Conservation (phyloP, 2,888 invertebrate genomes). For the Neoitamus cyanurus region DNA sequence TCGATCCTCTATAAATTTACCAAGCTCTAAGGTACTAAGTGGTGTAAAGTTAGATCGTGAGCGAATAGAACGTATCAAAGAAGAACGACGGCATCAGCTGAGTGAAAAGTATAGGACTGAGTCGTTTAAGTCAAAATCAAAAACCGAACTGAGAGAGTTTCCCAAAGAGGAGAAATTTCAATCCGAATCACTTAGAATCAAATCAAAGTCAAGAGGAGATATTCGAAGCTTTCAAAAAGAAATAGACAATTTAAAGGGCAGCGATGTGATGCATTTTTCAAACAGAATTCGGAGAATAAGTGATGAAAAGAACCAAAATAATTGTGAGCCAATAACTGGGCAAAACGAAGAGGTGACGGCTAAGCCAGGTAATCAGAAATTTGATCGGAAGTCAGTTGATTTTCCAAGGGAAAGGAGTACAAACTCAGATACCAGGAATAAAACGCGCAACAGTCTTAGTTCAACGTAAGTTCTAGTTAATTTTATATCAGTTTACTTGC, state of each 20-base stretch:
- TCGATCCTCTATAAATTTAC: slow-evolving; percentile 57
- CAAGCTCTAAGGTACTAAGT: slow-evolving; percentile 66
- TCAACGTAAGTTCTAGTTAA: slow-evolving; percentile 58
- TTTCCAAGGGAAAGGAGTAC: slow-evolving; percentile 56
- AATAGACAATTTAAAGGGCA: slow-evolving; percentile 59
- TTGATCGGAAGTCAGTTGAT: slow-evolving; percentile 60
- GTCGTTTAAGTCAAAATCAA: slow-evolving; percentile 73
- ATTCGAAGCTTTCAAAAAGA: slow-evolving; percentile 59
- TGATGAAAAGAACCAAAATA: slow-evolving; percentile 67
- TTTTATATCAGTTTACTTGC: too few species aligned
- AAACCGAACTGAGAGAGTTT: slow-evolving; percentile 63
- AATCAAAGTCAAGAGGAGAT: slow-evolving; percentile 65
- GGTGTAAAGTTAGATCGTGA: slow-evolving; percentile 77
- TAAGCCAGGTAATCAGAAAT: slow-evolving; percentile 56
- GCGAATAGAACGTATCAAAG: slow-evolving; percentile 90
- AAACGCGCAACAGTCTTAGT: slow-evolving; percentile 56
- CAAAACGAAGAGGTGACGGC: slow-evolving; percentile 15
- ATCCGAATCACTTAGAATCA: slow-evolving; percentile 62
- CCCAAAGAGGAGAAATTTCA: slow-evolving; percentile 61
- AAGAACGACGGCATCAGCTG: slow-evolving; percentile 85
- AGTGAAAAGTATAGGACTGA: slow-evolving; percentile 88
- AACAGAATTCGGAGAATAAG: slow-evolving; percentile 62
- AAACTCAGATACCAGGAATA: slow-evolving; percentile 3
- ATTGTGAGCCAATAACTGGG: slow-evolving; percentile 53
- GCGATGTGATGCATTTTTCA: slow-evolving; percentile 36